Evolutionary conservation across 1,140 invertebrate species (phyloP), one percentile per base, ranked within the genome.

Genomic region (Ceratosolen fusciceps): DNA sequence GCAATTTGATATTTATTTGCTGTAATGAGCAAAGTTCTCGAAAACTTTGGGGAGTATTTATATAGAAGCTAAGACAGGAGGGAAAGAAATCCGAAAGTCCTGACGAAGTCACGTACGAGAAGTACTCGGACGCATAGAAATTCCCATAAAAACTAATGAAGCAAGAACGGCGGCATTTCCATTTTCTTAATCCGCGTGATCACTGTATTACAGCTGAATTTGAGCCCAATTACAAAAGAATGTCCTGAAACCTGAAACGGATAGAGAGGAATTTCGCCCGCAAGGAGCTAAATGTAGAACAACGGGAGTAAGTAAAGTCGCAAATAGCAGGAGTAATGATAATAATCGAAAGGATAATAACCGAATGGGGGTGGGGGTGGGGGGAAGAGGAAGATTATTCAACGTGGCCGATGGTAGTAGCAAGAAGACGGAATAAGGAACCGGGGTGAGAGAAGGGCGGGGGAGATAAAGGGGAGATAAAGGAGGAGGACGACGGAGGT

Each of bases 381-480:
- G n/a, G n/a, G n/a, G n/a, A n/a, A n/a, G n/a, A 16, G 37, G 37
- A n/a, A 80, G 67, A 71, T 80, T 80, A 80, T 80, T 75, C 68
- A 56, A 52, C 54, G 24, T 14, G 39, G 2, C 12, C 7, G 26
- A 16, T 5, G 31, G 4, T 21, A 49, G 4, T 9, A 26, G 26
- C 0, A n/a, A 29, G 8, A 8, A 26, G 7, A 47, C 1, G 4
- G n/a, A 70, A 37, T 4, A 56, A 12, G 56, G 49, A 56, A 4
- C 4, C 2, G 29, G 39, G 29, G 24, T 9, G 26, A 29, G 21
- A 7, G 43, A 19, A 19, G n/a, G n/a, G n/a, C n/a, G n/a, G n/a
- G n/a, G n/a, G n/a, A n/a, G n/a, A n/a, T n/a, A 31, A 12, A 72
- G 29, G 37, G 70, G 37, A 19, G 31, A 49, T 37, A 34, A 58